Base-by-base conservation (phyloP, 2,113 vertebrate species). In the Dasyurus viverrinus region DNA sequence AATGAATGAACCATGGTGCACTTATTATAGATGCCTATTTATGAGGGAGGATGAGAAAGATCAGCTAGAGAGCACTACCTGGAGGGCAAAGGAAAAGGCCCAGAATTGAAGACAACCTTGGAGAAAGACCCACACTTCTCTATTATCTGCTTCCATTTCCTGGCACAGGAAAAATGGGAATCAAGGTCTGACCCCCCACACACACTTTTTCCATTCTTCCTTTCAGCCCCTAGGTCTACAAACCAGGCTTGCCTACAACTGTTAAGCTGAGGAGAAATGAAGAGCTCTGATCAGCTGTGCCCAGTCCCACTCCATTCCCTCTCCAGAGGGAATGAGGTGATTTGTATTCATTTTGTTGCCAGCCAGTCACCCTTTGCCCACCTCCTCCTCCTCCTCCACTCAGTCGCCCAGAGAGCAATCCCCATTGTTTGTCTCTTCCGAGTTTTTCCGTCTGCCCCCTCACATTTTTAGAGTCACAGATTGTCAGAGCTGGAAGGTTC, bases 271-370 rank as follows among this genome's bases (percentile, higher is more conserved):
- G 53, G 24, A 7, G 57, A 19, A 47, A 94, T 90, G 84, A 54
- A 94, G 55, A 89, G 47, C 52, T 53, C 93, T 53, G 57, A 94
- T 92, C 54, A 92, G 53, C 91, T 48, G 36, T 14, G 53, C 92
- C 30, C n/a, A 68, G 54, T 50, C 27, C 52, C 55, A 24, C 55
- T 10, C 46, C n/a, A 9, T 47, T 57, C 55, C 30, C 60, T 16
- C 25, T 54, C 53, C 54, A 48, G n/a, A 22, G 22, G 55, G 89
- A 93, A 91, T 91, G 57, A 90, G 36, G 89, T 91, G 90, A 95
- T 96, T 96, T 96, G 68, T 42, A 94, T 92, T 93, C 55, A 95
- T 96, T 95, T 53, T 89, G 46, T 52, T 47, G 46, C 89, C 92
- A 92, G 89, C 36, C n/a, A 16, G 36, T 90, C 42, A 48, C 23